Evolutionary conservation across 2,113 vertebrate genomes (phyloP).

Genomic region (Macquaria ambigua): DNA sequence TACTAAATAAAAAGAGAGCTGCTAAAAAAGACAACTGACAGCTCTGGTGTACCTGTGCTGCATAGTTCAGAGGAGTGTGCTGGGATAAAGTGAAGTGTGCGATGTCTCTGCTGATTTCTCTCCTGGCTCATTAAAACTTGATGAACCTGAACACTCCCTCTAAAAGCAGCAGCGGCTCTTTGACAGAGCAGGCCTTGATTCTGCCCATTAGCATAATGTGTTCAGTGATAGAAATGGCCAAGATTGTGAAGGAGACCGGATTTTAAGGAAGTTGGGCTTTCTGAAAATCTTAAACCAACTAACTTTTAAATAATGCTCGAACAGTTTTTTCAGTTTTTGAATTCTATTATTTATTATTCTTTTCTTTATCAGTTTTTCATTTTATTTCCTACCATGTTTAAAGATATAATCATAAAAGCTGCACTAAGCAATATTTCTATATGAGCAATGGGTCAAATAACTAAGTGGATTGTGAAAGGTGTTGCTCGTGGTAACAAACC

Average conservation of each 20-base stretch:
- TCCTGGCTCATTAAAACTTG: constrained; percentile 78
- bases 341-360: too few species aligned
- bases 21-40: constrained; percentile 25
- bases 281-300: constrained; percentile 2
- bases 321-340: not conserved
- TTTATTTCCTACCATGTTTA: not conserved
- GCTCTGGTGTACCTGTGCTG: constrained; percentile 36
- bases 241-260: constrained; percentile 33
- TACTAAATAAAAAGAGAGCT: constrained; percentile 37
- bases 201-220: constrained; percentile 71
- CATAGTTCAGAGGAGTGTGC: constrained; percentile 35
- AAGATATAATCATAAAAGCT: not conserved
- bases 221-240: constrained; percentile 54
- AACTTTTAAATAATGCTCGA: constrained; percentile 1
- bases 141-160: constrained; percentile 73
- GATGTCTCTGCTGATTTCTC: constrained; percentile 69
- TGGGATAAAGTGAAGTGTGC: constrained; percentile 54
- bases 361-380: not conserved
- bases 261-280: constrained; percentile 28
- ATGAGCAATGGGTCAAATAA: not conserved
- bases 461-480: not conserved
- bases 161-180: constrained; percentile 71
- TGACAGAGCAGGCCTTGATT: constrained; percentile 58
- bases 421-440: not conserved
- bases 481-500: not conserved